Evolutionary conservation across 2,888 invertebrate genomes (phyloP).

Genomic region (Sphaeridia pumilis): DNA sequence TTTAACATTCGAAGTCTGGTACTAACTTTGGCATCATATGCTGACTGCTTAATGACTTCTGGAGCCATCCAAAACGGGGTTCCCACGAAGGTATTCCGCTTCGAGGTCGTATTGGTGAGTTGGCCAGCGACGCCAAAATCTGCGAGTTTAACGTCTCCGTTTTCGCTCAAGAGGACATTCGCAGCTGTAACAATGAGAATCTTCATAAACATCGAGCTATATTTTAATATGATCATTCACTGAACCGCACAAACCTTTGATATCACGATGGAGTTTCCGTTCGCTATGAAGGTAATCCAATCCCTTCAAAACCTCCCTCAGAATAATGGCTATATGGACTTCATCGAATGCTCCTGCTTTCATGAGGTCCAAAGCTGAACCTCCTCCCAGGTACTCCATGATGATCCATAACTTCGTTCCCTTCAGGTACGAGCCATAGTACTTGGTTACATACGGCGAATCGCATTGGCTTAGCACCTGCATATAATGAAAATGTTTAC

Average conservation of each 20-base stretch:
- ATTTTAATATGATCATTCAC: too few relatives aligned
- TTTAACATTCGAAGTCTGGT: too few relatives aligned
- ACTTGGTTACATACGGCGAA: conserved; percentile 98
- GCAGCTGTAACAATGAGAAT: conserved; percentile 56
- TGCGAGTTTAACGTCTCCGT: conserved; percentile 96
- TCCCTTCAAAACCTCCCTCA: conserved; percentile 95
- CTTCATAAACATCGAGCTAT: too few relatives aligned
- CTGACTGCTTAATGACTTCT: conserved; percentile 90
- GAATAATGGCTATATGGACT: conserved; percentile 97
- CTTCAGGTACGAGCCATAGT: conserved; percentile 98
- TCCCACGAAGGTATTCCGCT: conserved; percentile 89
- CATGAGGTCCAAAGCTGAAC: conserved; percentile 97
- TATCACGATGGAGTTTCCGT: conserved; percentile 95
- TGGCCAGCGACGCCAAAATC: conserved; percentile 93
- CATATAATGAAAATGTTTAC: too few relatives aligned
- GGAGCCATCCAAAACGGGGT: conserved; percentile 94
- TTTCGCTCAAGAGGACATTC: conserved; percentile 93
- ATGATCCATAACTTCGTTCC: conserved; percentile 99
- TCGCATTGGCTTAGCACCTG: conserved; percentile 94
- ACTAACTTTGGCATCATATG: conserved; percentile 91
- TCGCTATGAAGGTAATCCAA: conserved; percentile 98
- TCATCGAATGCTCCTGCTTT: conserved; percentile 98
- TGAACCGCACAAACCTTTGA: too few relatives aligned
- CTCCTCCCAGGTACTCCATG: conserved; percentile 98
- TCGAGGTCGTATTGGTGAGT: conserved; percentile 80